A percentile compares a stretch with the other conserved stretches of the same genome.
Evolutionary conservation across 2,888 invertebrate species (phyloP).

Genomic region (Cosmorhoe ocellata): DNA sequence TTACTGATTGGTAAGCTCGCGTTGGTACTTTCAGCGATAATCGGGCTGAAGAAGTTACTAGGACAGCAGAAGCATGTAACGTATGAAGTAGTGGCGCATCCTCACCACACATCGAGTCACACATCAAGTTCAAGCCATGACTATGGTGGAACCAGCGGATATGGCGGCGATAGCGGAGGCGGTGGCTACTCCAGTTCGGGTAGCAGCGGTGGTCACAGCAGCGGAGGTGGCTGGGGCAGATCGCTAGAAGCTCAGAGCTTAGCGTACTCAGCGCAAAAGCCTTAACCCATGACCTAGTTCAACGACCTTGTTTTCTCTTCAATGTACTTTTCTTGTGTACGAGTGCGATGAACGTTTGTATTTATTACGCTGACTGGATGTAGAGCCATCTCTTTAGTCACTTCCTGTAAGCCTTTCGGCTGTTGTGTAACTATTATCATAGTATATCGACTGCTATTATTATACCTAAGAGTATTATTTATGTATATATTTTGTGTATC

Average conservation of each 20-base stretch:
- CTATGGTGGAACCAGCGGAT: slow-evolving; percentile 83
- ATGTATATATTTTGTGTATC: slow-evolving; percentile 35
- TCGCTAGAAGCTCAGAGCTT: slow-evolving; percentile 89
- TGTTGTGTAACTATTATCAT: slow-evolving; percentile 33
- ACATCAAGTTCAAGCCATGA: slow-evolving; percentile 88
- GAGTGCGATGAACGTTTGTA: slow-evolving; percentile 59
- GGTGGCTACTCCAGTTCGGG: slow-evolving; percentile 70
- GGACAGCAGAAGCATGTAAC: slow-evolving; percentile 93
- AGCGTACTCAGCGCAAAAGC: slow-evolving; percentile 90
- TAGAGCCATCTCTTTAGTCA: slow-evolving; percentile 42
- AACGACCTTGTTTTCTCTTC: slow-evolving; percentile 69
- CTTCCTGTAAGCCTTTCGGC: slow-evolving; percentile 44
- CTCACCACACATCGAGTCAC: slow-evolving; percentile 88
- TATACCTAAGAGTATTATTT: slow-evolving; percentile 36
- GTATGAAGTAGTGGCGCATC: slow-evolving; percentile 93
- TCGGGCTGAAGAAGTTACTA: slow-evolving; percentile 91
- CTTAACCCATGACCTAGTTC: slow-evolving; percentile 68
- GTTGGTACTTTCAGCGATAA: slow-evolving; percentile 90
- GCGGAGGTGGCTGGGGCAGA: slow-evolving; percentile 87
- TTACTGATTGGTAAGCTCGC: slow-evolving; percentile 92
- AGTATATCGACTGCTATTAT: slow-evolving; percentile 30
- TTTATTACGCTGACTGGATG: slow-evolving; percentile 56
- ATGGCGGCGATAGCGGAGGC: slow-evolving; percentile 84
- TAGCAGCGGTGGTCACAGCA: slow-evolving; percentile 68
- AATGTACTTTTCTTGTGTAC: slow-evolving; percentile 56